Evolutionary conservation across 2,113 vertebrate species (phyloP).

Genomic region (Petrocephalus zakoni): DNA sequence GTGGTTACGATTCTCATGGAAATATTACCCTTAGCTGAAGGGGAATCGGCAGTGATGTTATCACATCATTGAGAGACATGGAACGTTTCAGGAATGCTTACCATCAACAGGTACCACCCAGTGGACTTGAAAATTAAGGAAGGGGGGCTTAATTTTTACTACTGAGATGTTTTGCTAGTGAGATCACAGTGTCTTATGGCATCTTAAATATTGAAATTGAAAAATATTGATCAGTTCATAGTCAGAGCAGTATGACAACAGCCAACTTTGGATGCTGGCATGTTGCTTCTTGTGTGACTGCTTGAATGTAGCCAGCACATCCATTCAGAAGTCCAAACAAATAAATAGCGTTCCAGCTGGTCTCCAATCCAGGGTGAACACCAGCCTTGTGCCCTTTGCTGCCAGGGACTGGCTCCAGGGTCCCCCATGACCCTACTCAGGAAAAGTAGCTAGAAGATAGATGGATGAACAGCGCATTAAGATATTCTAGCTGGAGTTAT

Average conservation of each 20-base stretch:
- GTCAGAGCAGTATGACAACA: background rate
- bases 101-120: background rate
- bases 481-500: background rate
- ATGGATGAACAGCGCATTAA: background rate
- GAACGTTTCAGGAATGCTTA: background rate
- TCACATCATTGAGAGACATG: background rate
- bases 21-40: background rate
- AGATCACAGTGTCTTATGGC: background rate
- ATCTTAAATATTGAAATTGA: background rate
- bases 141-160: background rate
- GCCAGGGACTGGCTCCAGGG: background rate
- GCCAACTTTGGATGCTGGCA: background rate
- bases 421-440: background rate
- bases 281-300: background rate
- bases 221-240: background rate
- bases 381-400: background rate
- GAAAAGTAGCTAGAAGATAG: background rate
- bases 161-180: background rate
- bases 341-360: background rate
- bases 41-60: background rate
- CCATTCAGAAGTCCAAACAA: background rate
- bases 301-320: background rate
- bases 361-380: background rate
- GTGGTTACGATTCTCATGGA: background rate
- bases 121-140: background rate